A percentile compares a stretch with the other conserved stretches of the same genome.
Evolutionary conservation across 2,797 vertebrate species (phyloP).

Genomic region (Neosilurus hyrtlii): DNA sequence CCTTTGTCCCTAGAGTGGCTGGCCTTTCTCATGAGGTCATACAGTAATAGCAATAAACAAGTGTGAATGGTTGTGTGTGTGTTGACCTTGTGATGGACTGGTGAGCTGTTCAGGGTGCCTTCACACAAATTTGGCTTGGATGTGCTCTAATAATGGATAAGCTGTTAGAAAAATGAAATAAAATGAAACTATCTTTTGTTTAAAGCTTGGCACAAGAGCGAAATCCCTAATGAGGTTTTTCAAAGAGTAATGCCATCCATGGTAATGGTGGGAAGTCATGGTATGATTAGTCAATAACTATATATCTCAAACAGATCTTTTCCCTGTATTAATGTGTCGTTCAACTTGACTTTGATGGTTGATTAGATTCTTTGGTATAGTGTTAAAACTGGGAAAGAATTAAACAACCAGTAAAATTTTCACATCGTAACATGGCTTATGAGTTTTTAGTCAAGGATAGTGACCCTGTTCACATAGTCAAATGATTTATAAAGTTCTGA

Average conservation of each 20-base stretch:
- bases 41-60: slow-evolving; percentile 68
- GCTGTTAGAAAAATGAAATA: no score
- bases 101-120: no score
- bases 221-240: slow-evolving; percentile 2
- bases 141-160: no score
- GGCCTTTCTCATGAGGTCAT: slow-evolving; percentile 70
- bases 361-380: background rate
- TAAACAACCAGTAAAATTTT: background rate
- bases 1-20: slow-evolving; percentile 52
- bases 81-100: no score
- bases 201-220: background rate
- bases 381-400: background rate
- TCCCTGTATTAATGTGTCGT: background rate
- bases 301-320: background rate
- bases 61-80: slow-evolving; percentile 46
- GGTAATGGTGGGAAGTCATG: background rate
- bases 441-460: background rate
- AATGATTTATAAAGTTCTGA: background rate
- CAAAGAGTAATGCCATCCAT: background rate
- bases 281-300: background rate
- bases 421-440: background rate
- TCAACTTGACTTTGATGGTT: slow-evolving; percentile 3
- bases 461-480: background rate
- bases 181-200: no score
- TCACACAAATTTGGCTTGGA: no score